A percentile compares a stretch with the other conserved stretches of the same genome.
These are phyloP conservation scores for Conomelus anceps DNA, from an alignment of 2,888 invertebrate genomes.

Conservation along the genomic window DNA sequence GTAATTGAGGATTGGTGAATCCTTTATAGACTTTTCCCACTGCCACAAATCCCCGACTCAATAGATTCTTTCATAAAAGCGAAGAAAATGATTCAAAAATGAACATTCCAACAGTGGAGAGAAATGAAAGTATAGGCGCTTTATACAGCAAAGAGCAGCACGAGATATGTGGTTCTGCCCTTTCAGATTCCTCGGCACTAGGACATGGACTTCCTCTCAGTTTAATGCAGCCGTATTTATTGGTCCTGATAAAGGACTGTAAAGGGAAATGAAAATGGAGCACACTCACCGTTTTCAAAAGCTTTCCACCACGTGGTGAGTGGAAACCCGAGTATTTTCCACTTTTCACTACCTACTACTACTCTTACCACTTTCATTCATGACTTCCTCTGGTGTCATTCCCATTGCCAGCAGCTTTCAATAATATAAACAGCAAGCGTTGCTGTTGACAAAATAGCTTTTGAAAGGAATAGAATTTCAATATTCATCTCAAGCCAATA, in stretches of 20 bases:
- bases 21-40: neutral
- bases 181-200: neutral
- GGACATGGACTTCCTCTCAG: neutral
- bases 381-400: no score
- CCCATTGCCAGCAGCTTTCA: neutral
- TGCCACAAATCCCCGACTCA: neutral
- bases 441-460: neutral
- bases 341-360: neutral
- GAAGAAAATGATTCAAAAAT: neutral
- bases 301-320: neutral
- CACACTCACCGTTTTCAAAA: neutral
- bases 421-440: neutral
- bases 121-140: neutral
- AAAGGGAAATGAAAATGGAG: neutral
- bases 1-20: neutral
- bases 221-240: neutral
- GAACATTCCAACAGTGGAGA: neutral
- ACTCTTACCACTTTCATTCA: neutral
- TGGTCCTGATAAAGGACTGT: neutral
- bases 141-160: neutral
- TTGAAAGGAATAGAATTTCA: neutral
- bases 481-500: neutral
- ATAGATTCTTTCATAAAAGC: neutral
- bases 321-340: neutral
- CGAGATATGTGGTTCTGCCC: neutral